phyloP scores from a whole-genome alignment of 1,140 invertebrate species.

The Dryas iulia region DNA sequence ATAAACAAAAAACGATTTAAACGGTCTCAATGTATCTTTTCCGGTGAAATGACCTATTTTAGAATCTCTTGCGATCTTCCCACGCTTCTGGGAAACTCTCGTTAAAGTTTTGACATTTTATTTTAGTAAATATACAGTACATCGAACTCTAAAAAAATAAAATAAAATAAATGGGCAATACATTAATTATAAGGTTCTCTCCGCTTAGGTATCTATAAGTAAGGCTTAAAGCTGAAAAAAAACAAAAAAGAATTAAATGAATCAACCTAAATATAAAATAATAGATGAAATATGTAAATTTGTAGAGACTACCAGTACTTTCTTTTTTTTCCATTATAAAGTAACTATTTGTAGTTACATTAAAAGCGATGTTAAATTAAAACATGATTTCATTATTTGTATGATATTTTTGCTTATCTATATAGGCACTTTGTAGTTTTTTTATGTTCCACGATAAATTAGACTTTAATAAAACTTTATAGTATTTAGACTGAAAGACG shows the following conservation, averaged over 20 bases:
- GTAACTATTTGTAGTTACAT: too few species aligned
- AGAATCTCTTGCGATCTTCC: slow-evolving; percentile 38
- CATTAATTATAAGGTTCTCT: too few species aligned
- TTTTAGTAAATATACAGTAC: slow-evolving; percentile 7
- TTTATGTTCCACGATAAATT: background rate
- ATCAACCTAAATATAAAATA: too few species aligned
- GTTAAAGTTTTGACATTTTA: slow-evolving; percentile 61
- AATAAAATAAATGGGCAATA: too few species aligned
- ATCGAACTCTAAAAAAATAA: background rate
- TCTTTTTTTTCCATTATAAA: background rate
- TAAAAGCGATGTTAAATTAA: background rate
- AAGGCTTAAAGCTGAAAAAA: too few species aligned
- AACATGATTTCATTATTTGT: background rate
- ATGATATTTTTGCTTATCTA: background rate
- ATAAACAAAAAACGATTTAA: slow-evolving; percentile 42
- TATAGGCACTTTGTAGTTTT: background rate
- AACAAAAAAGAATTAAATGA: too few species aligned
- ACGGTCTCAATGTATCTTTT: slow-evolving; percentile 40
- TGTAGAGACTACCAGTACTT: background rate
- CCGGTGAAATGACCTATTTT: slow-evolving; percentile 57
- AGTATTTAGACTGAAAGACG: background rate
- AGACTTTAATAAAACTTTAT: background rate
- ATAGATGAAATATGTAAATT: background rate
- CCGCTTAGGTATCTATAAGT: too few species aligned
- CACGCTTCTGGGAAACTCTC: slow-evolving; percentile 67